phyloP scores from a whole-genome alignment of 2,888 invertebrate genomes.

The Atethmia centrago region DNA sequence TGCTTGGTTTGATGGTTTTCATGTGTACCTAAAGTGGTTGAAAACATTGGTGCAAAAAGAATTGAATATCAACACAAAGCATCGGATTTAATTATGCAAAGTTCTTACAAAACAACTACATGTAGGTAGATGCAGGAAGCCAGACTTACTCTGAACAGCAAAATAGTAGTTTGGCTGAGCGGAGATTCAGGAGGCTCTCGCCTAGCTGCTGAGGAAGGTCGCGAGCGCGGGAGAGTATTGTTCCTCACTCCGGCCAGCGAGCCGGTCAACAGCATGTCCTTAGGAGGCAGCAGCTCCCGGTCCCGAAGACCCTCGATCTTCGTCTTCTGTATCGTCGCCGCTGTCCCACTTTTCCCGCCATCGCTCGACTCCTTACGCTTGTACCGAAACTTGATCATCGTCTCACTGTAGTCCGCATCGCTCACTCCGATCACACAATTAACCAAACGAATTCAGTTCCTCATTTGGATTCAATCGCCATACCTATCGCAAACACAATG shows the following conservation, averaged over 20 bases:
- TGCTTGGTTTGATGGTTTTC: background rate
- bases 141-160: constrained; percentile 87
- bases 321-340: constrained; percentile 86
- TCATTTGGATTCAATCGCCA: constrained; percentile 79
- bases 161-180: constrained; percentile 82
- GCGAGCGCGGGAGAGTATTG: constrained; percentile 86
- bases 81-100: background rate
- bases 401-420: constrained; percentile 82
- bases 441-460: constrained; percentile 69
- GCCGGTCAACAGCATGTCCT: constrained; percentile 84
- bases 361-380: constrained; percentile 91
- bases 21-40: too few relatives aligned
- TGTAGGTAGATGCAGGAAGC: background rate
- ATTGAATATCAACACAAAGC: background rate
- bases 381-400: constrained; percentile 92
- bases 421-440: constrained; percentile 70
- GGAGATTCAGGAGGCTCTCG: constrained; percentile 76
- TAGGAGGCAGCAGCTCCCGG: constrained; percentile 86
- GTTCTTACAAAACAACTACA: background rate
- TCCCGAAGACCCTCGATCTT: constrained; percentile 87
- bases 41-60: background rate
- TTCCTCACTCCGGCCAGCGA: constrained; percentile 85
- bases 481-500: constrained; percentile 80
- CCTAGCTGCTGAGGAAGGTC: constrained; percentile 78
- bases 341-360: constrained; percentile 79